Conservation (phyloP, 37 sponge, comb jelly and placozoan species). For the Petrosia ficiformis region DNA sequence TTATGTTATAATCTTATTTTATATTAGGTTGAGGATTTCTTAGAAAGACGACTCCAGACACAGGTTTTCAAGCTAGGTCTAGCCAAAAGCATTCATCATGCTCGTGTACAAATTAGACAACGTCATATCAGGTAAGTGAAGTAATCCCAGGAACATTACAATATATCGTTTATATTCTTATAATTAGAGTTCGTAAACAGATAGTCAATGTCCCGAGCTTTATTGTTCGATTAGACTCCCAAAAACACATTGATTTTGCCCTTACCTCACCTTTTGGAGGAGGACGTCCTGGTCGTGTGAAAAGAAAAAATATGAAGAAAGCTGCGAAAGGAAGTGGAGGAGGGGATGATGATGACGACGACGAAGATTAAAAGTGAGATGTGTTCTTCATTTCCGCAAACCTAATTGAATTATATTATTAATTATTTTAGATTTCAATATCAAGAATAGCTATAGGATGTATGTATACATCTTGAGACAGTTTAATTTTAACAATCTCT, state of each 20-base stretch:
- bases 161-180: not conserved
- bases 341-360: constrained; percentile 86
- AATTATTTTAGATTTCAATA: too few relatives aligned
- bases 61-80: constrained; percentile 99
- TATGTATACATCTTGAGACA: too few relatives aligned
- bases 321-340: constrained; percentile 64
- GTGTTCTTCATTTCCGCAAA: not conserved
- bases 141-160: not conserved
- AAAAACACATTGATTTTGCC: constrained; percentile 99
- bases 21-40: constrained; percentile 79
- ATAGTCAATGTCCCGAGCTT: constrained; percentile 98
- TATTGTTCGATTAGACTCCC: constrained; percentile 97
- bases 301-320: constrained; percentile 95
- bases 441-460: too few relatives aligned
- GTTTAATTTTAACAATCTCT: too few relatives aligned
- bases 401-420: not conserved
- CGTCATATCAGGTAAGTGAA: constrained; percentile 89
- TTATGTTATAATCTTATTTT: too few relatives aligned
- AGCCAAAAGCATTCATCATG: constrained; percentile 98
- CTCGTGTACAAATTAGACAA: constrained; percentile 95
- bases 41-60: constrained; percentile 97
- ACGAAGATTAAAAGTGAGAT: constrained; percentile 6
- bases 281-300: constrained; percentile 88
- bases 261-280: constrained; percentile 96
- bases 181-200: constrained; percentile 90